Percentiles rank a stretch among this genome's conserved stretches.
Evolutionary conservation across 2,888 invertebrate species (phyloP).

Genomic region (Glaucopsyche alexis): DNA sequence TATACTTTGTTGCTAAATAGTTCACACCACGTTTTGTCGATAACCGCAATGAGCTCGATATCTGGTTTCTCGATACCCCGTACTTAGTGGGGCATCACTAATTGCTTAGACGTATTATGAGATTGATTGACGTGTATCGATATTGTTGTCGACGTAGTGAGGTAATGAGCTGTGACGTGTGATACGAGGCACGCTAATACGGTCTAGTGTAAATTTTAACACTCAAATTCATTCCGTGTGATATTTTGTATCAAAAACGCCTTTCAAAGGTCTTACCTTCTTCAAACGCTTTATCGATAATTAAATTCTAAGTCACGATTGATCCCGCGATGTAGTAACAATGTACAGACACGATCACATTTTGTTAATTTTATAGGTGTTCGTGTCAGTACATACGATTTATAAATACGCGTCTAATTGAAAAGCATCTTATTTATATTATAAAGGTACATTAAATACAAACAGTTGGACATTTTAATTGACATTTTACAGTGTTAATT

Average conservation of each 20-base stretch:
- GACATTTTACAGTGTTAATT: background rate
- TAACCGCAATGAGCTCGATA: constrained; percentile 55
- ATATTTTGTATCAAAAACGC: background rate
- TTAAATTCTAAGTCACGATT: background rate
- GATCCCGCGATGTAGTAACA: background rate
- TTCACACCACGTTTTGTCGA: constrained; percentile 65
- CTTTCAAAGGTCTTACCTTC: background rate
- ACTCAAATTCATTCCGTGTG: constrained; percentile 32
- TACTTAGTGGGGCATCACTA: constrained; percentile 65
- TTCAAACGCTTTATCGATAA: background rate
- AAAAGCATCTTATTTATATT: too few relatives aligned
- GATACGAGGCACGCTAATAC: constrained; percentile 33
- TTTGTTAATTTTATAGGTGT: background rate
- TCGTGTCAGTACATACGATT: background rate
- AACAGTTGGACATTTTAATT: constrained; percentile 18
- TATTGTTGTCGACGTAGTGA: constrained; percentile 53
- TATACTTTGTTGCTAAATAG: constrained; percentile 48
- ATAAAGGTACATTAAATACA: too few relatives aligned
- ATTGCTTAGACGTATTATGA: constrained; percentile 63
- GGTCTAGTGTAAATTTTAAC: constrained; percentile 38
- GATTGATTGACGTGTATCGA: constrained; percentile 65
- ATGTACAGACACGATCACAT: background rate
- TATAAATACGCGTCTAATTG: too few relatives aligned
- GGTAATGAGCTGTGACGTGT: constrained; percentile 39
- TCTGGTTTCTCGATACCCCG: constrained; percentile 57